These are phyloP conservation scores for Stratiomys singularior DNA, from an alignment of 2,888 invertebrate species.

Conservation along the genomic window DNA sequence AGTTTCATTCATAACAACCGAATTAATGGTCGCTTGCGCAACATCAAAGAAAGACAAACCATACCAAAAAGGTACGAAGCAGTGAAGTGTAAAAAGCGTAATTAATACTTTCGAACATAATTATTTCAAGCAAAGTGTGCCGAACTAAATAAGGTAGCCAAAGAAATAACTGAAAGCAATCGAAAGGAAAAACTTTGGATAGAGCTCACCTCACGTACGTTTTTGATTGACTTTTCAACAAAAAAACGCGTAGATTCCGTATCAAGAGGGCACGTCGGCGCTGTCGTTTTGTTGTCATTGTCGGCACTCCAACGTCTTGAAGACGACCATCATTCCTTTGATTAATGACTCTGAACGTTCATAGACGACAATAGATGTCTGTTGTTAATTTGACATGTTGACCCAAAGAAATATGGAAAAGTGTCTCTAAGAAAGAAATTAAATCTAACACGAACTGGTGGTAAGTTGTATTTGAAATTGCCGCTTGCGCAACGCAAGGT, in stretches of 20 bases:
- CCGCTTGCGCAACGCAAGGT: neutral
- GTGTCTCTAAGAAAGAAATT: neutral
- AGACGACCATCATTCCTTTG: neutral
- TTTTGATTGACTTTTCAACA: neutral
- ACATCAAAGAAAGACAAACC: no score
- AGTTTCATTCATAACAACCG: no score
- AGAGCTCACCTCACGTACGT: neutral
- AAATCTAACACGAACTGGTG: neutral
- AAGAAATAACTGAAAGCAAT: no score
- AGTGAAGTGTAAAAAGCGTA: no score
- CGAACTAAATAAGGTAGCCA: no score
- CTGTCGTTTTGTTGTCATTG: no score
- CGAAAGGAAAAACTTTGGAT: no score
- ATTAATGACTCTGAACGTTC: neutral
- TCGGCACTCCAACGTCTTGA: neutral
- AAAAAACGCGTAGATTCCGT: neutral
- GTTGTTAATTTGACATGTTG: neutral
- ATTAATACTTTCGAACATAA: no score
- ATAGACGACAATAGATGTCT: neutral
- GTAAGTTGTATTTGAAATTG: neutral
- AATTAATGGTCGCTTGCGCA: no score
- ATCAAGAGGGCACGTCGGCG: neutral
- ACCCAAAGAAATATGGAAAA: constrained; percentile 8
- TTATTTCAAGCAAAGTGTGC: no score
- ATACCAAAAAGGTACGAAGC: no score